Evolutionary conservation across 2,113 vertebrate species (phyloP).

Genomic region (Limanda limanda): DNA sequence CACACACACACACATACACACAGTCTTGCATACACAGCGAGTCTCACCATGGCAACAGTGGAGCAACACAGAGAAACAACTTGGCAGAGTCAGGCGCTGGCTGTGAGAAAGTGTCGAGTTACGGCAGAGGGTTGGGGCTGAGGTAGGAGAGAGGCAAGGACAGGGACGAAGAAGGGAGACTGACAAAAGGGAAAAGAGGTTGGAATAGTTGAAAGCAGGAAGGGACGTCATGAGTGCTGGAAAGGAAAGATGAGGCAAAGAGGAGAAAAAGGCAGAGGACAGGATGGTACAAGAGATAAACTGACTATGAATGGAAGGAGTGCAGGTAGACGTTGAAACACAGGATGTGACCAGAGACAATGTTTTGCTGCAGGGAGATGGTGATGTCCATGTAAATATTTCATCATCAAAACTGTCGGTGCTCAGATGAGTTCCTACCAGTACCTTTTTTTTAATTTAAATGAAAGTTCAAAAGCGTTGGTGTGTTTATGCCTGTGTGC

Average conservation of each 20-base stretch:
- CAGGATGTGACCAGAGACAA: not conserved
- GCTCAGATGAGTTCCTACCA: conserved; percentile 7
- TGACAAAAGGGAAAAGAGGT: conserved; percentile 40
- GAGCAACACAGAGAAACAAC: conserved; percentile 93
- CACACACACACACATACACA: conserved; percentile 22
- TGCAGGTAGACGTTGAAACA: not conserved
- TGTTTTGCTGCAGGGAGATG: conserved; percentile 16
- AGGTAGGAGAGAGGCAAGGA: conserved; percentile 67
- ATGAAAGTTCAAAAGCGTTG: conserved; percentile 9
- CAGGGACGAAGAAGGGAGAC: conserved; percentile 55
- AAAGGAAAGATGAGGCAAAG: not conserved
- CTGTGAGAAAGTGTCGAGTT: conserved; percentile 85
- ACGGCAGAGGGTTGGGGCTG: conserved; percentile 64
- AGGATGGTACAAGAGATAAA: not conserved
- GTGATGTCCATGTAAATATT: conserved; percentile 3
- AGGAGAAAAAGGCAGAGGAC: not conserved
- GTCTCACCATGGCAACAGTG: conserved; percentile 93
- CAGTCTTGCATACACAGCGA: conserved; percentile 58
- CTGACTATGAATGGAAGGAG: not conserved
- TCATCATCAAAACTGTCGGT: conserved; percentile 10
- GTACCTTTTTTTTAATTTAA: conserved; percentile 1
- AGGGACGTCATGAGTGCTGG: not conserved
- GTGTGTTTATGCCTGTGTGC: not conserved
- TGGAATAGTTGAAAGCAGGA: conserved; percentile 17
- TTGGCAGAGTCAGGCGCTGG: conserved; percentile 84